Percentiles rank a stretch among this genome's conserved stretches.
Evolutionary conservation across 2,113 vertebrate species (phyloP).

Genomic region (Grammomys dolichurus): DNA sequence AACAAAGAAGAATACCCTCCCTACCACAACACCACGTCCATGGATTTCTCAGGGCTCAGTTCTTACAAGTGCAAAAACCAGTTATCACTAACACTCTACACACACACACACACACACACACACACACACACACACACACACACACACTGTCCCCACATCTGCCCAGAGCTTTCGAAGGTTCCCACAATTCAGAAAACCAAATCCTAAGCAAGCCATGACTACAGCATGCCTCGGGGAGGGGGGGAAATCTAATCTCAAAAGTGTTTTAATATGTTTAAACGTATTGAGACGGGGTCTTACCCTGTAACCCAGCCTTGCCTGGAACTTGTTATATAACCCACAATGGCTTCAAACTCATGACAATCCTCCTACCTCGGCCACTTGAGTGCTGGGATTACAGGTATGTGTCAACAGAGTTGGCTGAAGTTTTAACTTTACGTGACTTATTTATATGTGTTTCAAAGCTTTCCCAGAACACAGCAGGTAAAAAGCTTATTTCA

Average conservation of each 20-base stretch:
- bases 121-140: not conserved
- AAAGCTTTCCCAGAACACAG: not conserved
- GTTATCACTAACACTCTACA: not conserved
- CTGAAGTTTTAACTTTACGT: not conserved
- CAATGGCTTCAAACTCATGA: not conserved
- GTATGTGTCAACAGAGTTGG: not conserved
- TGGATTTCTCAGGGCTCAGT: not conserved
- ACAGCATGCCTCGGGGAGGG: not conserved
- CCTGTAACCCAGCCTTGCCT: not conserved
- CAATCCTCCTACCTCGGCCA: not conserved
- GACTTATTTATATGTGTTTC: not conserved
- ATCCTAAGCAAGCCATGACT: not conserved
- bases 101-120: not conserved
- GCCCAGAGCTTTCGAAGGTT: not conserved
- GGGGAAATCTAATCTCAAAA: not conserved
- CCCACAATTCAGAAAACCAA: not conserved
- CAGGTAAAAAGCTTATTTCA: not conserved
- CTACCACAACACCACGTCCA: not conserved
- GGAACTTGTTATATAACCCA: not conserved
- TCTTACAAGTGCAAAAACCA: not conserved
- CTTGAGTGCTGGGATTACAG: not conserved
- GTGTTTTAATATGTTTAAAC: not conserved
- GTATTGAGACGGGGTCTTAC: not conserved
- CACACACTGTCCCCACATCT: not conserved
- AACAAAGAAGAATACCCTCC: not conserved